A percentile compares a stretch with the other conserved stretches of the same genome.
phyloP scores from a whole-genome alignment of 1,140 invertebrate genomes.

The Thalassaphorura encarpata region DNA sequence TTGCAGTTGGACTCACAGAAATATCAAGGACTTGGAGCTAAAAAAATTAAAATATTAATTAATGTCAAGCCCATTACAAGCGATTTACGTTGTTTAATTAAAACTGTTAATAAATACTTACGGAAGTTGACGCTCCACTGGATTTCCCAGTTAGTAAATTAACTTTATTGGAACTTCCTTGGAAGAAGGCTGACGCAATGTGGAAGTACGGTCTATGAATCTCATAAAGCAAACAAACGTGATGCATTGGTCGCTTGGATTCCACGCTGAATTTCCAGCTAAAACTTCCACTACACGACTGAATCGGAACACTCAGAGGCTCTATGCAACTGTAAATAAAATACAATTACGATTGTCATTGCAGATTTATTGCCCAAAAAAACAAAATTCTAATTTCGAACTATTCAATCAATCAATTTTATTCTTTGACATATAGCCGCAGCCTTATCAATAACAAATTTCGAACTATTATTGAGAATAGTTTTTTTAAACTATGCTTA shows the following conservation, averaged over 20 bases:
- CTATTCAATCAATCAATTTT: too few species aligned
- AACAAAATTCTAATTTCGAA: too few species aligned
- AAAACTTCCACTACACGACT: constrained; percentile 54
- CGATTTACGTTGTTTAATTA: too few species aligned
- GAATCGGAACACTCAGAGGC: constrained; percentile 48
- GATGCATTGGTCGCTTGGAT: constrained; percentile 39
- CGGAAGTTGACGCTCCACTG: background rate
- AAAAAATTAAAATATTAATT: too few species aligned
- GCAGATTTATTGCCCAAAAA: too few species aligned
- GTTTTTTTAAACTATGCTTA: too few species aligned
- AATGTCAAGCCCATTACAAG: too few species aligned
- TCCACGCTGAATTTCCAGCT: constrained; percentile 57
- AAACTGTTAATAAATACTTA: too few species aligned
- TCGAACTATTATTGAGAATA: too few species aligned
- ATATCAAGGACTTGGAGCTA: constrained; percentile 13
- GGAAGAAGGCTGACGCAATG: constrained; percentile 35
- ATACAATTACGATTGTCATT: too few species aligned
- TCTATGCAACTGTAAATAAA: constrained; percentile 42
- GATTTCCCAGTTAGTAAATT: constrained; percentile 1
- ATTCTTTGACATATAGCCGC: too few species aligned
- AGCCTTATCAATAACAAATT: too few species aligned
- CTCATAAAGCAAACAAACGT: constrained; percentile 60
- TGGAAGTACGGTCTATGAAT: constrained; percentile 60
- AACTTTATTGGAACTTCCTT: background rate
- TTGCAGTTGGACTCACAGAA: constrained; percentile 6